A percentile compares a stretch with the other conserved stretches of the same genome.
These are phyloP conservation scores for Dinoponera quadriceps DNA, from an alignment of 1,140 invertebrate genomes.

Conservation along the genomic window DNA sequence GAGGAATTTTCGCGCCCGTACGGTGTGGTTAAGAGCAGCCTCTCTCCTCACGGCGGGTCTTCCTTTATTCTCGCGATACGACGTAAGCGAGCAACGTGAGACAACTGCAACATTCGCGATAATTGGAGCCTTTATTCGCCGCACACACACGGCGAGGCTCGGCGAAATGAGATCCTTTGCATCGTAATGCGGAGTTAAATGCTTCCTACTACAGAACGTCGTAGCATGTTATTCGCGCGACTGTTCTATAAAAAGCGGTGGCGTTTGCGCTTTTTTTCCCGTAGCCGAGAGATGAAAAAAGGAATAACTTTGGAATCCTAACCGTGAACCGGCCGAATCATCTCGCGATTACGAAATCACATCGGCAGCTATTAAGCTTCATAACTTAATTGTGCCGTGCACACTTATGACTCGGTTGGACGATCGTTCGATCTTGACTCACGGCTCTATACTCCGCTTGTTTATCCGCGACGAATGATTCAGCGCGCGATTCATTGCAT, in stretches of 20 bases:
- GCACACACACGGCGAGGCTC: neutral
- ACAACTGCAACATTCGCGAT: neutral
- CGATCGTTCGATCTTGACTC: constrained; percentile 8
- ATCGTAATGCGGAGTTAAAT: neutral
- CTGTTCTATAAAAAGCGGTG: neutral
- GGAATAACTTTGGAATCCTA: too few relatives aligned
- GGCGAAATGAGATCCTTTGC: neutral
- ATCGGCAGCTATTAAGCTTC: neutral
- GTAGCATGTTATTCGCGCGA: neutral
- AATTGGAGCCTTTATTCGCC: constrained; percentile 21
- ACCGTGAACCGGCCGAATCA: too few relatives aligned
- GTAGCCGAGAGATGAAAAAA: neutral
- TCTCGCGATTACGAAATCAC: constrained; percentile 8
- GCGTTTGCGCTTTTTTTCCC: neutral
- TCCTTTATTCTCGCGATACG: neutral
- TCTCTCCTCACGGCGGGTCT: neutral
- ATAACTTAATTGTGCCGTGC: constrained; percentile 8
- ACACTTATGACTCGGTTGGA: neutral
- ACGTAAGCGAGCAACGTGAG: neutral
- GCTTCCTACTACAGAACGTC: neutral
- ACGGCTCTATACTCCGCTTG: constrained; percentile 11
- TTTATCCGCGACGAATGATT: constrained; percentile 28
- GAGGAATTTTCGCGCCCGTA: constrained; percentile 38
- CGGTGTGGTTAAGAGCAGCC: constrained; percentile 20
- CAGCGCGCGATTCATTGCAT: constrained; percentile 35